Conservation (phyloP, 1,140 invertebrate species). For the Drosophila murphyi region DNA sequence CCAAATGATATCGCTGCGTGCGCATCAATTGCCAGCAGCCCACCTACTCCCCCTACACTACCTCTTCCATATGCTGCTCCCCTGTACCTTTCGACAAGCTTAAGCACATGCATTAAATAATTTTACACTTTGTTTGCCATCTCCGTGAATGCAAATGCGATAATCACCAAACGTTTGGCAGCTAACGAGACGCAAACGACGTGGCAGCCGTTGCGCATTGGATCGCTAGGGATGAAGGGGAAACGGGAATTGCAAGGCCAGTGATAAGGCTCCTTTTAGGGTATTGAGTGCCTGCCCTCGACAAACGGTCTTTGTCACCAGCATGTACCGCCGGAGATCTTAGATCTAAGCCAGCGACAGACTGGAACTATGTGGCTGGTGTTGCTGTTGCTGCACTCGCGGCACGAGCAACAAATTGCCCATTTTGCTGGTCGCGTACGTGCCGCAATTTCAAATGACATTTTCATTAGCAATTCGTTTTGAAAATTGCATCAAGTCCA, state of each 20-base stretch:
- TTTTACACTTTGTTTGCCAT: slow-evolving; percentile 80
- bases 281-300: slow-evolving; percentile 27
- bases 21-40: slow-evolving; percentile 67
- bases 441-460: slow-evolving; percentile 80
- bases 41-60: slow-evolving; percentile 47
- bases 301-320: slow-evolving; percentile 43
- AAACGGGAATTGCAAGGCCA: not conserved
- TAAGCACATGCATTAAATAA: slow-evolving; percentile 78
- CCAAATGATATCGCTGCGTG: slow-evolving; percentile 71
- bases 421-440: slow-evolving; percentile 73
- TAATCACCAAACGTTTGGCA: slow-evolving; percentile 77
- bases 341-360: slow-evolving; percentile 31
- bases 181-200: slow-evolving; percentile 65
- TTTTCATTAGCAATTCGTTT: slow-evolving; percentile 82
- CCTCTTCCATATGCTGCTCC: not conserved
- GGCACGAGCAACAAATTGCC: slow-evolving; percentile 79
- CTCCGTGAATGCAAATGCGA: slow-evolving; percentile 73
- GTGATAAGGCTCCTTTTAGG: slow-evolving; percentile 55
- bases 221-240: not conserved
- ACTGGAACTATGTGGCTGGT: slow-evolving; percentile 12
- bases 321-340: slow-evolving; percentile 35
- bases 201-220: slow-evolving; percentile 26
- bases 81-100: slow-evolving; percentile 12
- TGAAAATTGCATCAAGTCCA: slow-evolving; percentile 66
- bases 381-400: slow-evolving; percentile 31